Percentiles rank a stretch among this genome's conserved stretches.
phyloP scores from a whole-genome alignment of 2,113 vertebrate genomes.

The Ascaphus truei region DNA sequence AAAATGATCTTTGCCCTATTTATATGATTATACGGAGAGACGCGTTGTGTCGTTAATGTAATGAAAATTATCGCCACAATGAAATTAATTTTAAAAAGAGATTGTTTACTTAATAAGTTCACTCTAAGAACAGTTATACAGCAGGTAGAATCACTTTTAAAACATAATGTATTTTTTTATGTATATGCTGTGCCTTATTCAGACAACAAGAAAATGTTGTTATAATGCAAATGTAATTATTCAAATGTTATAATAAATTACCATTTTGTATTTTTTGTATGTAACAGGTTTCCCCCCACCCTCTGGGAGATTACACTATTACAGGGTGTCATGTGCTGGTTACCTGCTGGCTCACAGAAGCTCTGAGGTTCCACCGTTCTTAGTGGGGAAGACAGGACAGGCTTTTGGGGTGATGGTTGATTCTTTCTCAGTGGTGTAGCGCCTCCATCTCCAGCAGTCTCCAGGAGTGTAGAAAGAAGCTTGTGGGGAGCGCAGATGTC shows the following conservation, averaged over 20 bases:
- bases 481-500: too few relatives aligned
- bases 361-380: too few relatives aligned
- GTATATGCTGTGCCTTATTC: neutral
- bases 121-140: neutral
- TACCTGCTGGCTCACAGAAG: too few relatives aligned
- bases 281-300: too few relatives aligned
- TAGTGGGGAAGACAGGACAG: too few relatives aligned
- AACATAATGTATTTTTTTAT: neutral
- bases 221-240: slow-evolving; percentile 5
- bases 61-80: neutral
- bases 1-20: neutral
- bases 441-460: too few relatives aligned
- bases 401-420: too few relatives aligned
- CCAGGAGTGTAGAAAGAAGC: too few relatives aligned
- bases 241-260: neutral
- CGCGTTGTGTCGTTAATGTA: neutral
- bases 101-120: neutral
- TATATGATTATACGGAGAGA: neutral
- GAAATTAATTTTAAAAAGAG: neutral
- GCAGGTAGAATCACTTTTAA: neutral
- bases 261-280: too few relatives aligned
- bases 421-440: too few relatives aligned
- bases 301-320: too few relatives aligned
- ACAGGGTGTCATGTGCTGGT: too few relatives aligned
- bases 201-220: neutral